Evolutionary conservation across 2,113 vertebrate species (phyloP).

Genomic region (Podocnemis expansa): DNA sequence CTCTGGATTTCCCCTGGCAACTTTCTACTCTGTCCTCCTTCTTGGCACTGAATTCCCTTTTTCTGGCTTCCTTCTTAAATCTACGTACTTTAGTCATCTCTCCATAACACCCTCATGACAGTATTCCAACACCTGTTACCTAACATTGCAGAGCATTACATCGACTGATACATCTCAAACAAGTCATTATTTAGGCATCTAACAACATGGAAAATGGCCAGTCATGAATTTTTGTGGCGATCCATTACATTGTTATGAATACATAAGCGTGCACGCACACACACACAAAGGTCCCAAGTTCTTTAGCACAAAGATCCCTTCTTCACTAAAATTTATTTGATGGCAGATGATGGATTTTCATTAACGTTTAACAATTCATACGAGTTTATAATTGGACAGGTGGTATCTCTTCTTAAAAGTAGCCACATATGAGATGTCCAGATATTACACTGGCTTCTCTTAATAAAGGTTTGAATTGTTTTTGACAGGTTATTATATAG

Average conservation of each 20-base stretch:
- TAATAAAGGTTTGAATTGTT: background rate
- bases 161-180: background rate
- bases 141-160: background rate
- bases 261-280: background rate
- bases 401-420: background rate
- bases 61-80: conserved; percentile 6
- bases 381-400: background rate
- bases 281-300: conserved; percentile 43
- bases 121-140: background rate
- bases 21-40: background rate
- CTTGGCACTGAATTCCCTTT: background rate
- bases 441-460: background rate
- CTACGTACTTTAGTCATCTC: conserved; percentile 2
- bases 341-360: background rate
- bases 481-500: background rate
- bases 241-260: conserved; percentile 25
- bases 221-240: background rate
- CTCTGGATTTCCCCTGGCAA: background rate
- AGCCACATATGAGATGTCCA: background rate
- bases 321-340: background rate
- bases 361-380: background rate
- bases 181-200: background rate
- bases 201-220: fast-evolving
- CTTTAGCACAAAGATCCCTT: conserved; percentile 5
- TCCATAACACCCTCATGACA: background rate